A percentile compares a stretch with the other conserved stretches of the same genome.
Evolutionary conservation across 2,797 vertebrate species (phyloP).

Genomic region (Eulemur albifrons): DNA sequence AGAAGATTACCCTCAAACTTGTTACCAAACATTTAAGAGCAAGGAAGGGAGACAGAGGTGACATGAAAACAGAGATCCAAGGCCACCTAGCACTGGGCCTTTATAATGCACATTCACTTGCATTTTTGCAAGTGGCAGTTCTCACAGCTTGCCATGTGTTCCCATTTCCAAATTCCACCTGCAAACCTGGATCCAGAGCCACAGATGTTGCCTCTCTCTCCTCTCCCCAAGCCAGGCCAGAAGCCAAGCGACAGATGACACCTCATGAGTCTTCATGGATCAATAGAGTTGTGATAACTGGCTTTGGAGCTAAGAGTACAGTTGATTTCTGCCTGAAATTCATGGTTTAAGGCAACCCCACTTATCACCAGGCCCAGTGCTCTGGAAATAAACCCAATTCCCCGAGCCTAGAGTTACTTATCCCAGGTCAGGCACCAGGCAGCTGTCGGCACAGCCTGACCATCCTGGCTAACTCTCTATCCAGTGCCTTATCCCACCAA

Average conservation of each 20-base stretch:
- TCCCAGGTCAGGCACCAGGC: background rate
- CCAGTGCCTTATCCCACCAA: background rate
- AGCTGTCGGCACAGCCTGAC: background rate
- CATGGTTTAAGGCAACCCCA: background rate
- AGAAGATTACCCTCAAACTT: background rate
- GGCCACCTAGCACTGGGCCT: background rate
- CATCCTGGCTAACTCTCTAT: background rate
- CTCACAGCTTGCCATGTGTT: background rate
- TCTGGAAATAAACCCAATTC: background rate
- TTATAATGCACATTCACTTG: background rate
- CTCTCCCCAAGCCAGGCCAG: background rate
- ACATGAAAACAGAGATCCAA: background rate
- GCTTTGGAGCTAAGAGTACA: background rate
- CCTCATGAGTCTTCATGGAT: background rate
- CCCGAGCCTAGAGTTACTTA: background rate
- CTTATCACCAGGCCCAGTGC: background rate
- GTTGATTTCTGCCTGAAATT: background rate
- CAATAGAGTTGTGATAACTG: background rate
- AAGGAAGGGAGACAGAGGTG: background rate
- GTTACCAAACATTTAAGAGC: background rate
- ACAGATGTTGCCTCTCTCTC: background rate
- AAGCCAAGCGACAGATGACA: slow-evolving; percentile 5
- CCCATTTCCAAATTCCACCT: background rate
- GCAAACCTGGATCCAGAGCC: background rate
- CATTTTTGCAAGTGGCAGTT: background rate